phyloP scores from a whole-genome alignment of 2,113 vertebrate species.

The Calyptommatus sinebrachiatus region DNA sequence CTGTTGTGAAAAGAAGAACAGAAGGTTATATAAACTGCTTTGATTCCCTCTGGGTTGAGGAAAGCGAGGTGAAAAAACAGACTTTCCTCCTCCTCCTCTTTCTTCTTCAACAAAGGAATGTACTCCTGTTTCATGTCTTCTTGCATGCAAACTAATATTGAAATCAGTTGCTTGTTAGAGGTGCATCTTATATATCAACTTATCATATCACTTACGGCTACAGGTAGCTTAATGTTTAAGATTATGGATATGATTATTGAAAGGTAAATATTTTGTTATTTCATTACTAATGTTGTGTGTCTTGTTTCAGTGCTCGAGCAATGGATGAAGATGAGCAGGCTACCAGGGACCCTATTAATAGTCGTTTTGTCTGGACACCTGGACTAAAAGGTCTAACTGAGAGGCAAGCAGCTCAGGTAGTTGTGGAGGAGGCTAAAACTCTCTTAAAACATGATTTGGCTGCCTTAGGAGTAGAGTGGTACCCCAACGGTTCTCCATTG shows the following conservation, averaged over 20 bases:
- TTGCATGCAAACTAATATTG: neutral
- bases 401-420: constrained; percentile 82
- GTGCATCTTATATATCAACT: neutral
- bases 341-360: constrained; percentile 82
- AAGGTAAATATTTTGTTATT: neutral
- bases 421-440: constrained; percentile 86
- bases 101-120: no score
- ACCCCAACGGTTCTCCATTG: constrained; percentile 60
- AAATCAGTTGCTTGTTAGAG: neutral
- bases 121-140: neutral
- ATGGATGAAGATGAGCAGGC: constrained; percentile 91
- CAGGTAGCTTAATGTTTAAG: neutral
- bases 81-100: no score
- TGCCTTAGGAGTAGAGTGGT: constrained; percentile 86
- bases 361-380: constrained; percentile 82
- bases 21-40: no score
- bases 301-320: constrained; percentile 75
- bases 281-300: neutral
- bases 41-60: no score
- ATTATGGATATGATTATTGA: neutral
- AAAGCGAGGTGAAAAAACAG: no score
- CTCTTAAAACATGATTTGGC: constrained; percentile 90
- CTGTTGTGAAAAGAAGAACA: no score
- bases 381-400: constrained; percentile 86
- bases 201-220: no score